phyloP scores from a whole-genome alignment of 2,888 invertebrate species.

The Norana najaformis region DNA sequence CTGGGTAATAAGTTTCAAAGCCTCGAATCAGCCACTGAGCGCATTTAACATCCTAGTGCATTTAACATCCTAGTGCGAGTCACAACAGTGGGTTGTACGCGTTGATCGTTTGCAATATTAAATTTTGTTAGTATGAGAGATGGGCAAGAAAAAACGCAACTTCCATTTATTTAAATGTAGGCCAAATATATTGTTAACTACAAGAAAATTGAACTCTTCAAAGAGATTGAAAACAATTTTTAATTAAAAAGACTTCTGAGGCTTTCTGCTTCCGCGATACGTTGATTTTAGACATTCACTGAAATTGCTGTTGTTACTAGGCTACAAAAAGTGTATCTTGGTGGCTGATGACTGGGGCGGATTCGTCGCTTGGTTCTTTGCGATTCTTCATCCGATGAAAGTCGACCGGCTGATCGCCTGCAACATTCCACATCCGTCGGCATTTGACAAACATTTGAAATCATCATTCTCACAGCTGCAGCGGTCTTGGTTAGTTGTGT shows the following conservation, averaged over 20 bases:
- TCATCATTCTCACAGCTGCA: neutral
- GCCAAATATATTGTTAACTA: neutral
- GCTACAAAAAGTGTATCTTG: slow-evolving; percentile 52
- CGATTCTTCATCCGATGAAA: slow-evolving; percentile 69
- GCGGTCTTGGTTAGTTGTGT: neutral
- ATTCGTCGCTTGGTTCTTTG: slow-evolving; percentile 72
- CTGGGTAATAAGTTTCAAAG: no score
- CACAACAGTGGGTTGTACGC: no score
- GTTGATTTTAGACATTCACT: neutral
- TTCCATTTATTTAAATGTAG: no score
- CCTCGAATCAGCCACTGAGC: no score
- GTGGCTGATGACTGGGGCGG: slow-evolving; percentile 77
- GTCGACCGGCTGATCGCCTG: slow-evolving; percentile 72
- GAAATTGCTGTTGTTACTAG: neutral
- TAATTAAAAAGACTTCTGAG: no score
- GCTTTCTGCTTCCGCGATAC: no score
- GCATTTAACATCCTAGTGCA: no score
- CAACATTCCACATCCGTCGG: slow-evolving; percentile 71
- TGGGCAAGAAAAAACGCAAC: neutral
- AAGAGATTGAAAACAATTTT: neutral
- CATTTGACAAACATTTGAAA: slow-evolving; percentile 68
- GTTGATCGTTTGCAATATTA: no score
- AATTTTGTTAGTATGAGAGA: no score
- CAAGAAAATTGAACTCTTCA: neutral
- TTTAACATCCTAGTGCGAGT: no score